Percentiles rank a stretch among this genome's conserved stretches.
phyloP scores from a whole-genome alignment of 2,797 vertebrate genomes.

The Schizopygopsis pylzovi region DNA sequence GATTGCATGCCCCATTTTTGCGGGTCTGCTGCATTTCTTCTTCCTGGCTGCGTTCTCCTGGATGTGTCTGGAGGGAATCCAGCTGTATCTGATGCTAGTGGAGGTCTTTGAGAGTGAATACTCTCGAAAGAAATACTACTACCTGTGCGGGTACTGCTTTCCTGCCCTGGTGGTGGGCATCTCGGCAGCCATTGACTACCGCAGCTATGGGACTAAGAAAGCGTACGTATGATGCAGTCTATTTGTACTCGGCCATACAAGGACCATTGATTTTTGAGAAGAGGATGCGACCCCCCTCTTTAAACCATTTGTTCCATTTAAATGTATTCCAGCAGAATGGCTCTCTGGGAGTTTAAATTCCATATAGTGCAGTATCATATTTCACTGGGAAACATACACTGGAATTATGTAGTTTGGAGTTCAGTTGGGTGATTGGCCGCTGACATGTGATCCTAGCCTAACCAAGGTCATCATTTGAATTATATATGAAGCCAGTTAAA shows the following conservation, averaged over 20 bases:
- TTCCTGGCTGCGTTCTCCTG: constrained; percentile 97
- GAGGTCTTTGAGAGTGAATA: constrained; percentile 95
- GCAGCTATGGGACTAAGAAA: constrained; percentile 95
- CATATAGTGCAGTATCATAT: background rate
- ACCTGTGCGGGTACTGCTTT: constrained; percentile 93
- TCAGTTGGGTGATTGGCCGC: constrained; percentile 30
- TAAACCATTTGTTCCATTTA: constrained; percentile 43
- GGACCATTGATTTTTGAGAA: background rate
- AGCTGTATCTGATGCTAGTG: constrained; percentile 95
- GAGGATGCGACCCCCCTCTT: constrained; percentile 26
- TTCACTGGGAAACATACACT: constrained; percentile 41
- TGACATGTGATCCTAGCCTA: constrained; percentile 31
- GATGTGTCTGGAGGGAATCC: constrained; percentile 94
- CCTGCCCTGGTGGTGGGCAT: constrained; percentile 93
- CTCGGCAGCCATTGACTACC: constrained; percentile 92
- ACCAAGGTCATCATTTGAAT: constrained; percentile 32
- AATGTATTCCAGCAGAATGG: constrained; percentile 25
- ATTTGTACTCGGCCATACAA: constrained; percentile 70
- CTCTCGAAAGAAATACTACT: constrained; percentile 93
- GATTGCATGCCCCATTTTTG: constrained; percentile 94
- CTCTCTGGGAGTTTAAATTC: constrained; percentile 51
- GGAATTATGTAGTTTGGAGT: constrained; percentile 38
- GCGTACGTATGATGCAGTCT: constrained; percentile 83
- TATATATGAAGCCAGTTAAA: constrained; percentile 28
- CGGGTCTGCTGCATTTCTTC: constrained; percentile 93